Base-by-base conservation (phyloP, 2,888 invertebrate species). In the Drosophila paranaensis region DNA sequence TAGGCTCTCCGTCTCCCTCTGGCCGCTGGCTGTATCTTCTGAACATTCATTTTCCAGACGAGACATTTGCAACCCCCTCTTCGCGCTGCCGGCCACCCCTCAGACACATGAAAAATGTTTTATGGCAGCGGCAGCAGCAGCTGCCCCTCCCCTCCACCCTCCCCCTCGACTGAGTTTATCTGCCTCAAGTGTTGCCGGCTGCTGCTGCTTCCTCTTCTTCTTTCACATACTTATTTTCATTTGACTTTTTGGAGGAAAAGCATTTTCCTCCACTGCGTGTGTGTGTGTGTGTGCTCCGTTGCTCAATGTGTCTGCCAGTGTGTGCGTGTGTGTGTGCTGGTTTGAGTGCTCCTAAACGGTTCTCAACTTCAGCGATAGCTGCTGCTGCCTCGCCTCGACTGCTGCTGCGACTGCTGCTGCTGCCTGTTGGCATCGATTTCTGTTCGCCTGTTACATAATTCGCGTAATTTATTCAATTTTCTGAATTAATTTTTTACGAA, bases 391-490 rank as follows among this genome's bases (percentile, higher is more conserved):
- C 20, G 20, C 20, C 20, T 20, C 20, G 20, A 20, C 20, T 20
- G 20, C 20, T 20, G n/a, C n/a, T n/a, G 50, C 66, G 69, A 14
- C 42, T 16, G 63, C 77, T 55, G 51, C 60, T 67, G 55, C 71
- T 71, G 40, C 39, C 64, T 56, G 63, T 69, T 68, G 60, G 37
- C 72, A 43, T 64, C 71, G 72, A 60, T 77, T 81, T 57, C 89
- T 91, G 91, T 77, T 81, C 79, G 90, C 91, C 91, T 90, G 88
- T 74, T 91, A 83, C 70, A 64, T 85, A 80, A 88, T 91, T 91
- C 90, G 89, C 89, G 91, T 91, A 91, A 91, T 91, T 91, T 91
- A 91, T 91, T 91, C 91, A 91, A 91, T 89, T 91, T 89, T 89
- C 83, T 71, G 79, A 89, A 88, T 84, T 84, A 84, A 84, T 83